A percentile compares a stretch with the other conserved stretches of the same genome.
Evolutionary conservation across 2,113 vertebrate species (phyloP).

Genomic region (Cranoglanis bouderius): DNA sequence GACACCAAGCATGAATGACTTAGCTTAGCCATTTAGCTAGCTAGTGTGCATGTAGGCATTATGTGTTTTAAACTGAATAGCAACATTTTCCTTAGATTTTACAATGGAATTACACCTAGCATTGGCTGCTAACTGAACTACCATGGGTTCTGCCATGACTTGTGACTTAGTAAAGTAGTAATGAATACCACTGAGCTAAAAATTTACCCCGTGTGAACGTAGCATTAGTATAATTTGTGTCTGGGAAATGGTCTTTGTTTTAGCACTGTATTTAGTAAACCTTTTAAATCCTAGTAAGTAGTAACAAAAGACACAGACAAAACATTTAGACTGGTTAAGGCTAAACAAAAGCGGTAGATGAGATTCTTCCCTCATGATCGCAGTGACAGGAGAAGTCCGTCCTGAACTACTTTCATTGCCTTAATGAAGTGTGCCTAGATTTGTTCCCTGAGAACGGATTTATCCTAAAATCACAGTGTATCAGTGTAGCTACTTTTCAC

Average conservation of each 20-base stretch:
- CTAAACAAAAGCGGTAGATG: constrained; percentile 33
- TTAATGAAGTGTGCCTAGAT: not conserved
- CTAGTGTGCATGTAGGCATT: not conserved
- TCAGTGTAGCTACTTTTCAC: constrained; percentile 27
- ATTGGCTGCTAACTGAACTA: not conserved
- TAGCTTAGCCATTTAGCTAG: not conserved
- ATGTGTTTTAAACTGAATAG: not conserved
- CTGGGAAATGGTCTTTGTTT: not conserved
- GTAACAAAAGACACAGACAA: constrained; percentile 7
- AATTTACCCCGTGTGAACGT: not conserved
- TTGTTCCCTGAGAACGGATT: constrained; percentile 44
- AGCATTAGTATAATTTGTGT: not conserved
- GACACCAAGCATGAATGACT: not conserved
- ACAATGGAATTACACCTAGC: not conserved
- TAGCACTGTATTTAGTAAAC: not conserved
- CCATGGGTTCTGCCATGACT: not conserved
- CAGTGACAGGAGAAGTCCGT: constrained; percentile 23
- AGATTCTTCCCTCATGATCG: constrained; percentile 29
- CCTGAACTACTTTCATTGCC: not conserved
- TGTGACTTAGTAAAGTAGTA: not conserved
- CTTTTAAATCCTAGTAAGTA: not conserved
- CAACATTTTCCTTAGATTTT: not conserved
- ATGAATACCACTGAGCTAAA: not conserved
- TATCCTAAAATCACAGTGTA: not conserved
- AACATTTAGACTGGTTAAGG: not conserved